Percentiles rank a stretch among this genome's conserved stretches.
These are phyloP conservation scores for Vicugna pacos DNA, from an alignment of 2,113 vertebrate genomes.

Conservation along the genomic window DNA sequence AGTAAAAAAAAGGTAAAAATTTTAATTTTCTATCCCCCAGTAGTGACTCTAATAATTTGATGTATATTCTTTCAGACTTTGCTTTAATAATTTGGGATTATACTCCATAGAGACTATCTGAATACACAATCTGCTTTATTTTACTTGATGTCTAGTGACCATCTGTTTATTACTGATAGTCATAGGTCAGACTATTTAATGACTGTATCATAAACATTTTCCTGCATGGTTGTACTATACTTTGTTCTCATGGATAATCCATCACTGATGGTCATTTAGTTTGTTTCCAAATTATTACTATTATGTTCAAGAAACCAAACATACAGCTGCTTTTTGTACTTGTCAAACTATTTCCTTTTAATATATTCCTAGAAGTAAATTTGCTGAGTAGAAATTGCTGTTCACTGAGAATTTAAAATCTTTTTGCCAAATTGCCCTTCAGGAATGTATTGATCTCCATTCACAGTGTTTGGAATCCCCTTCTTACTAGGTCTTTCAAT, in stretches of 20 bases:
- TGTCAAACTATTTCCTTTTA: neutral
- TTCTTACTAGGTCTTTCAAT: neutral
- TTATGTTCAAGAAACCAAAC: neutral
- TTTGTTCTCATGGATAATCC: neutral
- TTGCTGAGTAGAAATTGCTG: neutral
- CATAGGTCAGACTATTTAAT: neutral
- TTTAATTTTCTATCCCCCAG: neutral
- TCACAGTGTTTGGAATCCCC: neutral
- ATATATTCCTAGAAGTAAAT: slow-evolving; percentile 22
- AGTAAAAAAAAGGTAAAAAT: neutral
- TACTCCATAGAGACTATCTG: neutral
- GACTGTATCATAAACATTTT: neutral
- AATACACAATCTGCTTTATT: neutral
- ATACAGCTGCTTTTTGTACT: neutral
- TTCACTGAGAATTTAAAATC: neutral
- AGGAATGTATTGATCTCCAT: neutral
- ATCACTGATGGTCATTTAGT: neutral
- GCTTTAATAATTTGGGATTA: neutral
- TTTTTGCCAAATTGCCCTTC: neutral
- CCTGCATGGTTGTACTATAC: neutral
- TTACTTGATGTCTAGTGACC: neutral
- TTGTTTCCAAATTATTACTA: neutral
- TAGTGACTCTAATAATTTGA: neutral
- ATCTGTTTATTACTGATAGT: neutral
- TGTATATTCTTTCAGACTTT: neutral